Evolutionary conservation across 2,113 vertebrate species (phyloP), one percentile per base, ranked within the genome.

Genomic region (Hippocampus barbouri): DNA sequence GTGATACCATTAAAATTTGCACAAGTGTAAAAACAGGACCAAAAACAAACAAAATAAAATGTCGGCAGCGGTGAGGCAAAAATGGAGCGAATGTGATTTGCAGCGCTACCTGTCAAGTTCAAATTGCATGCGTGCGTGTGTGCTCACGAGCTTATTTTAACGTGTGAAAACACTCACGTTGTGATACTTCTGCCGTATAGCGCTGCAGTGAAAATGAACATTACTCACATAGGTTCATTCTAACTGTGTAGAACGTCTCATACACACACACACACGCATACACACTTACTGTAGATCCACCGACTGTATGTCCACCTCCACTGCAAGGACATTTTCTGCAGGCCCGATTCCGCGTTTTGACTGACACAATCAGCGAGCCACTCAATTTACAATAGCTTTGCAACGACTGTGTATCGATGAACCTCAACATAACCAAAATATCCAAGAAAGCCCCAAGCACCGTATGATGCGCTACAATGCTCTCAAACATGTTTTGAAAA

Each of bases 191-290:
- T 27, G 59, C 25, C 43, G 10, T 27, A 27, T 34, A n/a, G 16
- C 60, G 54, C 79, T 82, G 81, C 88, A 91, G 83, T 92, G 88
- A 80, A 62, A 91, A 82, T 92, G 88, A 79, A 65, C 72, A 59
- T 30, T 43, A 20, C n/a, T 51, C 70, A 51, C 70, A 63, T 61
- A 63, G 49, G 70, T 71, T 41, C 27, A 41, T 63, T 34, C 30
- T 34, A 34, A 4, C 5, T 5, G 30, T 34, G 30, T 34, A 34
- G 4, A 34, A 34, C 5, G 4, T 34, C 30, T 30, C 3, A 34
- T 4, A 5, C 30, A 34, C 30, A 5, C 30, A 34, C 30, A 34
- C 4, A 34, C 30, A 34, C 34, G 6, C 34, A 34, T 5, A 34
- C 30, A 34, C 30, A 6, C 70, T 70, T 51, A 51, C 49, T 51